Evolutionary conservation across 2,113 vertebrate genomes (phyloP).

Genomic region (Rattus rattus): DNA sequence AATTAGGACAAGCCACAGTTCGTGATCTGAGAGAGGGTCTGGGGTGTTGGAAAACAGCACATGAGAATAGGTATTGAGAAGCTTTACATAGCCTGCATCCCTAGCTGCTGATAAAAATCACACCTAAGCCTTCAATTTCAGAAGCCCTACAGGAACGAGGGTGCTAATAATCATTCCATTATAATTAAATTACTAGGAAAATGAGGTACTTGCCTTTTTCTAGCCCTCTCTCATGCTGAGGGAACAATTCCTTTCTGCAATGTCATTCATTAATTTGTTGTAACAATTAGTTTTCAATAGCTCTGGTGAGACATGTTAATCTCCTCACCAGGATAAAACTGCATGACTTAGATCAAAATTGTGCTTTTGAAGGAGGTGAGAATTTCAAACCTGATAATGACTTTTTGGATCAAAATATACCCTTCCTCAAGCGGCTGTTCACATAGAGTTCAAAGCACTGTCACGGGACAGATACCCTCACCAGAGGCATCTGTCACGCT

Average conservation of each 20-base stretch:
- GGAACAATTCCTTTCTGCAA: slow-evolving; percentile 54
- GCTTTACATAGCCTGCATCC: slow-evolving; percentile 29
- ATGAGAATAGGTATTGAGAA: slow-evolving; percentile 27
- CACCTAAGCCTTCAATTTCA: slow-evolving; percentile 45
- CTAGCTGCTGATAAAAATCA: slow-evolving; percentile 53
- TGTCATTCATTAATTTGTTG: slow-evolving; percentile 75
- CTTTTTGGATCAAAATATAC: slow-evolving; percentile 40
- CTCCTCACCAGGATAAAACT: slow-evolving; percentile 67
- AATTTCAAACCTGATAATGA: slow-evolving; percentile 34
- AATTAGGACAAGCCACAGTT: slow-evolving; percentile 46
- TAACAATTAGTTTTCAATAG: slow-evolving; percentile 72
- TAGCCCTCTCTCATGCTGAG: slow-evolving; percentile 62
- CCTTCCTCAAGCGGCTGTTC: background rate
- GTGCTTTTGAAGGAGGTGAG: slow-evolving; percentile 26
- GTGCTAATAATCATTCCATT: slow-evolving; percentile 46
- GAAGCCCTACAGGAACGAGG: slow-evolving; percentile 41
- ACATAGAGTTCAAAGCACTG: slow-evolving; percentile 31
- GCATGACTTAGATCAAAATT: slow-evolving; percentile 37
- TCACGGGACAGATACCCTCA: background rate
- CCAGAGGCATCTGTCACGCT: background rate
- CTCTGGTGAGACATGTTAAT: slow-evolving; percentile 49
- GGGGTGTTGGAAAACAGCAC: slow-evolving; percentile 37
- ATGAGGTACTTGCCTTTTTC: slow-evolving; percentile 61
- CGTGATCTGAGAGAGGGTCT: background rate
- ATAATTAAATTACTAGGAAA: slow-evolving; percentile 73